Conservation (phyloP, 2,797 vertebrate species). For the Pelobates cultripes region DNA sequence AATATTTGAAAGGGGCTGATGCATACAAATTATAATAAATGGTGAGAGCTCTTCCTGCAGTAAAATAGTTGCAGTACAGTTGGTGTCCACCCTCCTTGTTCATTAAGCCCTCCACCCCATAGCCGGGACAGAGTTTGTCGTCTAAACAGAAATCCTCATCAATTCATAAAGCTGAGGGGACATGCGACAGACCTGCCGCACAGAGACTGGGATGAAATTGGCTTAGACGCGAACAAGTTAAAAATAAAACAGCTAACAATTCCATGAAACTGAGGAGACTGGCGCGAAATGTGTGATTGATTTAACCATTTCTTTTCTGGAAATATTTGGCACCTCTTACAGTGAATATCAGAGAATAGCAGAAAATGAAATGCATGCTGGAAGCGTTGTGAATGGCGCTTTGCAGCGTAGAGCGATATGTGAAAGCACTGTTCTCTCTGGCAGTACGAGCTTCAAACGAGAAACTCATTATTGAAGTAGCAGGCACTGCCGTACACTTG, state of each 20-base stretch:
- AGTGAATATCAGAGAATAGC: neutral
- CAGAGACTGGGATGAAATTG: neutral
- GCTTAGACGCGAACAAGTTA: neutral
- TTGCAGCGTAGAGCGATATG: slow-evolving; percentile 17
- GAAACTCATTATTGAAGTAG: slow-evolving; percentile 35
- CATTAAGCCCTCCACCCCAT: no score
- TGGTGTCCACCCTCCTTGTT: no score
- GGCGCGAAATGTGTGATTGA: neutral
- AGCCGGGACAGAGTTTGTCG: no score
- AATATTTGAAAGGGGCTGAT: no score
- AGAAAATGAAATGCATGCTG: neutral
- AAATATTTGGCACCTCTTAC: neutral
- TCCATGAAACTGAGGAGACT: slow-evolving; percentile 1
- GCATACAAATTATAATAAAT: no score
- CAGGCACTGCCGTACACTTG: slow-evolving; percentile 31
- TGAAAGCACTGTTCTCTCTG: slow-evolving; percentile 21
- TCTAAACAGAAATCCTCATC: neutral
- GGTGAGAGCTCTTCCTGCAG: no score
- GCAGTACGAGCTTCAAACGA: slow-evolving; percentile 40
- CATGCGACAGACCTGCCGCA: neutral
- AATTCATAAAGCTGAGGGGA: neutral
- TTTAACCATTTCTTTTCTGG: slow-evolving; percentile 4
- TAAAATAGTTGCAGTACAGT: no score
- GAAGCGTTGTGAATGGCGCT: neutral
- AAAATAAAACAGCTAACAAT: slow-evolving; percentile 8